These are phyloP conservation scores for Podocnemis expansa DNA, from an alignment of 2,113 vertebrate genomes.

Conservation along the genomic window DNA sequence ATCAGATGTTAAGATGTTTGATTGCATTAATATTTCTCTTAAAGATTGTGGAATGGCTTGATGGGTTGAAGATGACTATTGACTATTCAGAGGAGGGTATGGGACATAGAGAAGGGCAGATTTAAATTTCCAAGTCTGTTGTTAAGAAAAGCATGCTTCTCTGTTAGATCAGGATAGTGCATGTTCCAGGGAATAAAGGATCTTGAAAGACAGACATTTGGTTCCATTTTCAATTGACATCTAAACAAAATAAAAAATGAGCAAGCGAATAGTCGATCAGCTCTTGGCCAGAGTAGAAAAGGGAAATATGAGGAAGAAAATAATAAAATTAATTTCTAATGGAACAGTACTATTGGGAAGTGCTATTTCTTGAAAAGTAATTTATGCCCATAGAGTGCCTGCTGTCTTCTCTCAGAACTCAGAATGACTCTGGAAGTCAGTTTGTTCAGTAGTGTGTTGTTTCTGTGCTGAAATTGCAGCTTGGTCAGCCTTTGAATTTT, in stretches of 20 bases:
- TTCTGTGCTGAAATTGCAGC: no score
- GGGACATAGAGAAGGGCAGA: neutral
- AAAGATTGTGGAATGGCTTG: neutral
- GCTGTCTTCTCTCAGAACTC: no score
- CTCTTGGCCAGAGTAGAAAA: neutral
- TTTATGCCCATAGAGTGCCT: neutral
- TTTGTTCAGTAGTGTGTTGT: no score
- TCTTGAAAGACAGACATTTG: no score
- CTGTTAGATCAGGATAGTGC: neutral
- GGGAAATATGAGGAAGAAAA: neutral
- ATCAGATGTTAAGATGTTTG: neutral
- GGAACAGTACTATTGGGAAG: neutral
- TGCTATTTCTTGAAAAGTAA: neutral
- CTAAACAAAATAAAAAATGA: no score
- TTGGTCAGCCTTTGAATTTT: neutral
- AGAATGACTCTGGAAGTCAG: no score
- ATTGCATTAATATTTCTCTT: neutral
- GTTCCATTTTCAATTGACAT: no score
- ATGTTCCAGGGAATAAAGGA: no score
- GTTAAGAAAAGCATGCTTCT: neutral
- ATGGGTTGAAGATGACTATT: neutral
- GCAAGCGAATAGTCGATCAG: no score
- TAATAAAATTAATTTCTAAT: neutral
- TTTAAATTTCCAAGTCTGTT: neutral
- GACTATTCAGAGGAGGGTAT: neutral